phyloP scores from a whole-genome alignment of 2,113 vertebrate genomes.

The Mandrillus leucophaeus region DNA sequence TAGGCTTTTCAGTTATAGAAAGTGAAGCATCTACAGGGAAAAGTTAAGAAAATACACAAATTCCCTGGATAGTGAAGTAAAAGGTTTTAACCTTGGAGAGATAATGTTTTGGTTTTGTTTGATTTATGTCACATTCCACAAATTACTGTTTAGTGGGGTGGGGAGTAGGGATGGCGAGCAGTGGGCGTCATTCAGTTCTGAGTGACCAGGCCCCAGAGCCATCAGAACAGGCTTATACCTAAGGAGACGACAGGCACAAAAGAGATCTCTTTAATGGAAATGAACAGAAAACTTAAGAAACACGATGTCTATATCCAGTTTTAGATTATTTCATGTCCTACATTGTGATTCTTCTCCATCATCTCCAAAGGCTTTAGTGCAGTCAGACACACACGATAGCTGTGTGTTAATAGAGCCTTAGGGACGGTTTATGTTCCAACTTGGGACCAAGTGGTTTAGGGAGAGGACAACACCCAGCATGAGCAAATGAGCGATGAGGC shows the following conservation, averaged over 20 bases:
- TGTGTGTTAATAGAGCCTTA: background rate
- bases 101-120: background rate
- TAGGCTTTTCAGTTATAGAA: background rate
- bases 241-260: background rate
- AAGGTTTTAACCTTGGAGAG: background rate
- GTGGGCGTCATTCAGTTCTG: background rate
- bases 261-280: background rate
- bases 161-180: fast-evolving
- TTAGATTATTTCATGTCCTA: background rate
- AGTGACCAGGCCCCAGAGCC: background rate
- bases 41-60: background rate
- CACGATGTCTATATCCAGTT: background rate
- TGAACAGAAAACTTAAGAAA: background rate
- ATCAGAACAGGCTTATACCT: background rate
- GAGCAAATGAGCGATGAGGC: background rate
- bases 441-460: background rate
- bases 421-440: background rate
- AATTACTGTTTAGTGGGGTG: background rate
- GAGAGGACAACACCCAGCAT: background rate
- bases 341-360: background rate
- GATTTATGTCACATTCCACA: background rate
- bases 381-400: background rate
- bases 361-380: background rate
- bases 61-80: background rate
- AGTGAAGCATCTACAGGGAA: background rate